phyloP scores from a whole-genome alignment of 2,113 vertebrate genomes.

The Chascanopsetta lugubris region DNA sequence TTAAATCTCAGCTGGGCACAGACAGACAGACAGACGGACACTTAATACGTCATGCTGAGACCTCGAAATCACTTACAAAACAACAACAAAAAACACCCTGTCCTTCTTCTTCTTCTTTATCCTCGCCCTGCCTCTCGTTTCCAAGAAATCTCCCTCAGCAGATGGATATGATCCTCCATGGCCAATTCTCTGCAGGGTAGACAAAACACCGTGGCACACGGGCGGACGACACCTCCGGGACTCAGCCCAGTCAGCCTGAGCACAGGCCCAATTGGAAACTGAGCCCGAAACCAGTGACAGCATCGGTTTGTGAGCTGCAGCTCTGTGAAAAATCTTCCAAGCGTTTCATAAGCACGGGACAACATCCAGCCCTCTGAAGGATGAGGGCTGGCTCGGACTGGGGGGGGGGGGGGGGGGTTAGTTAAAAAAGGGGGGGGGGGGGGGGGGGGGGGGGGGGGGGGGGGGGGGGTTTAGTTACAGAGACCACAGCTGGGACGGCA shows the following conservation, averaged over 20 bases:
- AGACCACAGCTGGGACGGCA: constrained; percentile 58
- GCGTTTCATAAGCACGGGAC: constrained; percentile 42
- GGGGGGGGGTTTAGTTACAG: constrained; percentile 62
- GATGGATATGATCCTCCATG: constrained; percentile 66
- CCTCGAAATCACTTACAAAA: constrained; percentile 62
- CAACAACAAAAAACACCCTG: constrained; percentile 47
- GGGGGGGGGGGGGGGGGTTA: constrained; percentile 57
- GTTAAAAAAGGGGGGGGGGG: constrained; percentile 50
- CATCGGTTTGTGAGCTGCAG: constrained; percentile 32
- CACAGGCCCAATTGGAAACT: constrained; percentile 3
- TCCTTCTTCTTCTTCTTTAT: constrained; percentile 48
- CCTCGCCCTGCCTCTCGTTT: constrained; percentile 38
- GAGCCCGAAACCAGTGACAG: constrained; percentile 32
- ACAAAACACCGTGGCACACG: constrained; percentile 52
- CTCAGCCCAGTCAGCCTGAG: constrained; percentile 32
- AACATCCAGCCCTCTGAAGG: constrained; percentile 43
- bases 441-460: constrained; percentile 50
- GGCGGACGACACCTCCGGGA: constrained; percentile 44
- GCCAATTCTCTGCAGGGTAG: constrained; percentile 61
- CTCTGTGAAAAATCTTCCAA: constrained; percentile 46
- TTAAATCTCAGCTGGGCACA: constrained; percentile 37
- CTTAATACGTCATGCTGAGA: constrained; percentile 31
- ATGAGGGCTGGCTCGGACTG: constrained; percentile 30
- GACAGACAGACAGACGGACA: constrained; percentile 3
- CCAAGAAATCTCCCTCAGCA: constrained; percentile 65